Conservation (phyloP, 2,888 invertebrate genomes). For the Cerastoderma edule region DNA sequence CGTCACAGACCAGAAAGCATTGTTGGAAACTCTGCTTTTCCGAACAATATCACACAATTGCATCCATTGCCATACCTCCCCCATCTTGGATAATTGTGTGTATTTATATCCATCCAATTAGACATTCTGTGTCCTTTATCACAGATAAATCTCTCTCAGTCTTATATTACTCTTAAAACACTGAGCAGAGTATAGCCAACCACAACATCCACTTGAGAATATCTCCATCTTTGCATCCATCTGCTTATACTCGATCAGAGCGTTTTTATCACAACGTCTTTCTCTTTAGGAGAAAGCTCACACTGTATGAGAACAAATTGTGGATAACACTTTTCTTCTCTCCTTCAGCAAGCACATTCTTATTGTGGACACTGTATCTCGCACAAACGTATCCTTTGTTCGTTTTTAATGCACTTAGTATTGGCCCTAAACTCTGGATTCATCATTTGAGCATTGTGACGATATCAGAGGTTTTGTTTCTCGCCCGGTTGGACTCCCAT, state of each 20-base stretch:
- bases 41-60: background rate
- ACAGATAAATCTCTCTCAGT: background rate
- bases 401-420: conserved; percentile 6
- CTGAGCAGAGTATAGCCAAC: background rate
- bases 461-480: conserved; percentile 58
- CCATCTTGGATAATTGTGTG: background rate
- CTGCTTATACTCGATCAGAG: background rate
- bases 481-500: conserved; percentile 18
- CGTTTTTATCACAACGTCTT: background rate
- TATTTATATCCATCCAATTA: background rate
- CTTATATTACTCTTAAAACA: background rate
- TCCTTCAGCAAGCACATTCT: background rate
- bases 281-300: conserved; percentile 5
- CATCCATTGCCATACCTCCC: background rate
- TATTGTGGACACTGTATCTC: background rate
- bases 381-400: conserved; percentile 3
- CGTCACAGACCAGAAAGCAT: background rate
- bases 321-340: background rate
- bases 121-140: background rate
- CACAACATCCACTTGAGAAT: background rate
- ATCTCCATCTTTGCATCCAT: background rate
- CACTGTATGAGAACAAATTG: conserved; percentile 13
- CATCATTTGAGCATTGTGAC: conserved; percentile 40
- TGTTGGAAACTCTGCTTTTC: background rate
- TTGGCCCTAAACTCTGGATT: conserved; percentile 41